Evolutionary conservation across 2,888 invertebrate genomes (phyloP).

Genomic region (Drosophila subsilvestris): DNA sequence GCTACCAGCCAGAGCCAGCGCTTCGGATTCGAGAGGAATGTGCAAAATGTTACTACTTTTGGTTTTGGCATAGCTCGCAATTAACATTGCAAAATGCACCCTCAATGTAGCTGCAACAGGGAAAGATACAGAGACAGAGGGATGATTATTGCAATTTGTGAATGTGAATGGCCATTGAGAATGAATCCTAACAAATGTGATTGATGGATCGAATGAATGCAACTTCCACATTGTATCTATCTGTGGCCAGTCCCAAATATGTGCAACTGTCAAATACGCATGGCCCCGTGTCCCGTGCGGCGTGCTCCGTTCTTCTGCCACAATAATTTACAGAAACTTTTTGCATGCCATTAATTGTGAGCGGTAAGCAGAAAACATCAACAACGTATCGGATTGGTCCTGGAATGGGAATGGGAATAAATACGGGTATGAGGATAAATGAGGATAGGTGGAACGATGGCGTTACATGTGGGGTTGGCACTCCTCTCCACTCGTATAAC

Average conservation of each 20-base stretch:
- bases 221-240: conserved; percentile 14
- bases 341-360: conserved; percentile 66
- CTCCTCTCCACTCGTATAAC: conserved; percentile 1
- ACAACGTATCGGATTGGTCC: conserved; percentile 42
- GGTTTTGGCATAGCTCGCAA: conserved; percentile 41
- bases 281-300: conserved; percentile 8
- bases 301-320: too few species aligned
- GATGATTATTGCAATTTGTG: conserved; percentile 12
- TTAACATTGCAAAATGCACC: conserved; percentile 59
- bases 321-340: conserved; percentile 67
- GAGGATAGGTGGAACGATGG: not conserved
- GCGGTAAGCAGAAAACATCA: conserved; percentile 51
- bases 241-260: not conserved
- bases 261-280: conserved; percentile 33
- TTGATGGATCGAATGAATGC: conserved; percentile 18
- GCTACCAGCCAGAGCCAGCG: not conserved
- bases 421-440: too few species aligned
- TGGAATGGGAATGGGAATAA: not conserved
- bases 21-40: conserved; percentile 15
- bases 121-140: not conserved
- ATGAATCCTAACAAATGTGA: conserved; percentile 12
- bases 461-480: not conserved
- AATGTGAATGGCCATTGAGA: conserved; percentile 7
- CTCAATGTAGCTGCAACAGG: conserved; percentile 34
- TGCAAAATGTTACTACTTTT: conserved; percentile 23